Evolutionary conservation across 1,140 invertebrate species (phyloP).

Genomic region (Parasteatoda tepidariorum): DNA sequence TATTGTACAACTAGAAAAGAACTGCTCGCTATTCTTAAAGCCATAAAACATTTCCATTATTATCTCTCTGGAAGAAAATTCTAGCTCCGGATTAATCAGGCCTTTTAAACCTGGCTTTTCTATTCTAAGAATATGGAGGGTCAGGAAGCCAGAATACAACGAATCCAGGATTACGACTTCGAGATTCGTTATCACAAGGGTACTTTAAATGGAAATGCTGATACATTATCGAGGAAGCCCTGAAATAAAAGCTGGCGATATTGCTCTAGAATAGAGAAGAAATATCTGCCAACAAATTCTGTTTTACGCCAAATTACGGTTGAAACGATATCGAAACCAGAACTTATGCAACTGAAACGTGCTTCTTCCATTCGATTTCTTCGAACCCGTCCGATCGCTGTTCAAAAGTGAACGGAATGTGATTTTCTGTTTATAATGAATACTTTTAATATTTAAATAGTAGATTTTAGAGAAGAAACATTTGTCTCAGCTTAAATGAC

Average conservation of each 20-base stretch:
- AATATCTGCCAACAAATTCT: neutral
- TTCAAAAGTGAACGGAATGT: neutral
- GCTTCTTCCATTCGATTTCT: neutral
- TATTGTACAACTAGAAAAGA: neutral
- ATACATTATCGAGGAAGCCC: neutral
- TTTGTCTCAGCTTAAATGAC: too few species aligned
- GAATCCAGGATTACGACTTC: constrained; percentile 11
- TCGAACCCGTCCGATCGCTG: too few species aligned
- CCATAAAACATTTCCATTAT: neutral
- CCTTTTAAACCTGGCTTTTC: neutral
- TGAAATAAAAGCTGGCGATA: neutral
- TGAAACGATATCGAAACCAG: neutral
- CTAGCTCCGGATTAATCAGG: neutral
- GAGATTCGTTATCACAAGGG: neutral
- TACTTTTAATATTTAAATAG: too few species aligned
- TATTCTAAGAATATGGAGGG: neutral
- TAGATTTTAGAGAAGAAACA: too few species aligned
- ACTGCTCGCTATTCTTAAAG: neutral
- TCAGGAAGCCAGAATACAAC: neutral
- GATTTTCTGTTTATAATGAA: neutral
- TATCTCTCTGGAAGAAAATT: neutral
- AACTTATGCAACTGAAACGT: neutral
- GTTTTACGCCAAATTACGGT: neutral
- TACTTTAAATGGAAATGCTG: neutral
- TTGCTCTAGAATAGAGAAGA: neutral